phyloP scores from a whole-genome alignment of 2,113 vertebrate genomes.

The Nycticorax nycticorax region DNA sequence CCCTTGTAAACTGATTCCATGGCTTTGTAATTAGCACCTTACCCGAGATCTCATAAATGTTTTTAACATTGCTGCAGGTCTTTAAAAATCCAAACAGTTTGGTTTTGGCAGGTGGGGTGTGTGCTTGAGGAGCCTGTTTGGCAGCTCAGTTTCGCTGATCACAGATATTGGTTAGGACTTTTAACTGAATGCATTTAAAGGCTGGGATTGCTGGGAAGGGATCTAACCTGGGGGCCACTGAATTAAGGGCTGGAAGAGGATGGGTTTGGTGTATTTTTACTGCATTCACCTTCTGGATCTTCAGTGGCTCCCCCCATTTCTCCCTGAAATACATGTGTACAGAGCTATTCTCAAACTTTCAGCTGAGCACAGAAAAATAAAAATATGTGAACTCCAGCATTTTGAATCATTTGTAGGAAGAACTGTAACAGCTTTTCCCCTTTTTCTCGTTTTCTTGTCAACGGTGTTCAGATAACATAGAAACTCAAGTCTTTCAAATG shows the following conservation, averaged over 20 bases:
- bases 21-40: not conserved
- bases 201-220: not conserved
- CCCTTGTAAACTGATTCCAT: not conserved
- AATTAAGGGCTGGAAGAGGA: not conserved
- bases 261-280: not conserved
- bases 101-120: not conserved
- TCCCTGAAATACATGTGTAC: not conserved
- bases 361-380: not conserved
- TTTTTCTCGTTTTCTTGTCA: not conserved
- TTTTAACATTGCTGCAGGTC: not conserved
- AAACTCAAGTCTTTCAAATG: conserved; percentile 17
- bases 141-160: not conserved
- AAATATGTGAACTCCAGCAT: not conserved
- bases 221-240: not conserved
- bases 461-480: conserved; percentile 7
- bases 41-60: not conserved
- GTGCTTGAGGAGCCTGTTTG: not conserved
- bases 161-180: not conserved
- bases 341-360: not conserved
- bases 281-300: not conserved
- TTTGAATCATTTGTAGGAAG: not conserved
- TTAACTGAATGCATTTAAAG: not conserved
- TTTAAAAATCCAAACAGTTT: not conserved
- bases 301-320: not conserved
- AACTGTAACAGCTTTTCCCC: not conserved